Conservation (phyloP, 2,888 invertebrate species). For the Brenthis daphne region DNA sequence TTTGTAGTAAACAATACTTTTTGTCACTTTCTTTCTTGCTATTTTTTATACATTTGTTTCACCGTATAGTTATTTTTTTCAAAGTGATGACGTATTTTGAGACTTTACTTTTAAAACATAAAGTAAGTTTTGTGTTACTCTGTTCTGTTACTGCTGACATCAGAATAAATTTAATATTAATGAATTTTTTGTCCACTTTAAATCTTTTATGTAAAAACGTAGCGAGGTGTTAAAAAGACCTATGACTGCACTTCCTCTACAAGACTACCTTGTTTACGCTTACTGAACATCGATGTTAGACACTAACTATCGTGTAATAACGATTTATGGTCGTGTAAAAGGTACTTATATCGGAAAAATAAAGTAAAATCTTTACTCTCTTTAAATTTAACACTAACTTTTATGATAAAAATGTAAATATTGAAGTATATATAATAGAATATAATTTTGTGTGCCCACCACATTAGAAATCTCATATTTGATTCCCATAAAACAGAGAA, state of each 20-base stretch:
- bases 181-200: slow-evolving; percentile 6
- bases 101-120: too few relatives aligned
- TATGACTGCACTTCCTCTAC: slow-evolving; percentile 14
- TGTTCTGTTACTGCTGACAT: background rate
- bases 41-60: slow-evolving; percentile 1
- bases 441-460: too few relatives aligned
- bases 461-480: too few relatives aligned
- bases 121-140: too few relatives aligned
- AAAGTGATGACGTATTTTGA: too few relatives aligned
- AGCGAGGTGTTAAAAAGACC: slow-evolving; percentile 18
- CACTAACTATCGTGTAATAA: slow-evolving; percentile 10
- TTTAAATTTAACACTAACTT: background rate
- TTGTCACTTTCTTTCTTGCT: background rate
- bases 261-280: slow-evolving; percentile 17
- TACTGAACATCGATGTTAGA: slow-evolving; percentile 33
- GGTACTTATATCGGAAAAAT: slow-evolving; percentile 9
- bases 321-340: slow-evolving; percentile 15
- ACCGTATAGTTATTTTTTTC: background rate
- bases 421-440: too few relatives aligned
- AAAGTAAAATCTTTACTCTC: slow-evolving; percentile 6
- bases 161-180: slow-evolving; percentile 16
- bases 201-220: slow-evolving; percentile 1
- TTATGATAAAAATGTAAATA: background rate
- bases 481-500: too few relatives aligned
- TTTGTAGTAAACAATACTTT: background rate